phyloP scores from a whole-genome alignment of 2,888 invertebrate species.

The Phyllotreta striolata region DNA sequence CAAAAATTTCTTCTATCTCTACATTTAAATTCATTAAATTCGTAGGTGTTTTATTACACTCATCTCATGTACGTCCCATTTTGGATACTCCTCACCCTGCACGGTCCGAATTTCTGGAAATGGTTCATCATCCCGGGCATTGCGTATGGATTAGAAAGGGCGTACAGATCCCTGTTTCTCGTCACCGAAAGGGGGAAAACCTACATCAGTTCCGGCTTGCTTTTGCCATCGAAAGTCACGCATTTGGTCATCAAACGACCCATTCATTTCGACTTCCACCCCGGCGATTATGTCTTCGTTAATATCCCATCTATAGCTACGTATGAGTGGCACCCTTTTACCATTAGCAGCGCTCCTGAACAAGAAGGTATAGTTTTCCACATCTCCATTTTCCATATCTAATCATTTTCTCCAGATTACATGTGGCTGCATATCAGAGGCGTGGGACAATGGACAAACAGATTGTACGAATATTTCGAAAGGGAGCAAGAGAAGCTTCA shows the following conservation, averaged over 20 bases:
- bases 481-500: constrained; percentile 79
- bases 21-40: constrained; percentile 17
- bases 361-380: constrained; percentile 72
- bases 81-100: constrained; percentile 83
- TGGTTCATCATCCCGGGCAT: constrained; percentile 89
- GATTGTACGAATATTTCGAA: constrained; percentile 86
- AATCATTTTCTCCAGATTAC: constrained; percentile 68
- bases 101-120: constrained; percentile 94
- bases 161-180: constrained; percentile 69
- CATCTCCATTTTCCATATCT: not conserved
- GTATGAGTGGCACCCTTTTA: constrained; percentile 98
- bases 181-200: constrained; percentile 83
- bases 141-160: constrained; percentile 80
- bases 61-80: constrained; percentile 89
- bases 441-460: constrained; percentile 94
- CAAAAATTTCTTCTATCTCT: not conserved
- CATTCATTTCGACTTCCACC: constrained; percentile 84
- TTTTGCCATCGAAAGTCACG: constrained; percentile 89
- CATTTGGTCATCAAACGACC: constrained; percentile 91
- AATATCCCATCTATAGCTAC: constrained; percentile 91
- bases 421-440: constrained; percentile 94
- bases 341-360: constrained; percentile 95
- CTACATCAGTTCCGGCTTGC: constrained; percentile 85
- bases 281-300: constrained; percentile 94
- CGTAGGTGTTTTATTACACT: constrained; percentile 91